Evolutionary conservation across 2,888 invertebrate genomes (phyloP).

Genomic region (Cerastis rubricosa): DNA sequence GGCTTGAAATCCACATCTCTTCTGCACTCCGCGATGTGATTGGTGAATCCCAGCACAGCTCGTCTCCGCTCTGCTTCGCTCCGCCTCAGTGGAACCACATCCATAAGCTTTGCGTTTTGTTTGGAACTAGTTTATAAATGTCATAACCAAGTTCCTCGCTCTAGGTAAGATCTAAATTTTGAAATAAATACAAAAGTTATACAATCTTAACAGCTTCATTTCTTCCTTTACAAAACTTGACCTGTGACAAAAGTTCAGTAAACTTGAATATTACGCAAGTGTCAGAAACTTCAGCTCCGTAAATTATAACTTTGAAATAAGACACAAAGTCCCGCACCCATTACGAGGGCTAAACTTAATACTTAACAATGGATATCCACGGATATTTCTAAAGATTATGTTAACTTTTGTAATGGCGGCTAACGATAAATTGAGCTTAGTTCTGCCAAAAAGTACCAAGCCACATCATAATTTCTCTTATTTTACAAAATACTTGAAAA

Average conservation of each 20-base stretch:
- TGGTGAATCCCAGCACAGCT: too few relatives aligned
- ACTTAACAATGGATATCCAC: conserved; percentile 19
- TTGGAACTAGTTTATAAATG: background rate
- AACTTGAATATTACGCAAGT: conserved; percentile 36
- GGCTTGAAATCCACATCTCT: too few relatives aligned
- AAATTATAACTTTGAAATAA: conserved; percentile 55
- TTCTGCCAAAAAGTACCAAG: background rate
- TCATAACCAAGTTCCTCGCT: background rate
- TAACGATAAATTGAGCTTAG: background rate
- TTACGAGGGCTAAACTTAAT: conserved; percentile 14
- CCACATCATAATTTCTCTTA: background rate
- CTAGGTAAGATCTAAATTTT: background rate
- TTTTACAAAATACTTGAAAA: too few relatives aligned
- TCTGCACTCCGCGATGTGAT: too few relatives aligned
- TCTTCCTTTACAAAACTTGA: conserved; percentile 21
- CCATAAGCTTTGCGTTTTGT: too few relatives aligned
- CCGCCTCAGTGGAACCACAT: too few relatives aligned
- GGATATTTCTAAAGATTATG: conserved; percentile 21
- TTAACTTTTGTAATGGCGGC: conserved; percentile 27
- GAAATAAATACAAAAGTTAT: background rate
- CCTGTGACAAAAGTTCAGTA: conserved; percentile 1
- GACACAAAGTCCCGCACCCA: conserved; percentile 24
- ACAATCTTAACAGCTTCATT: background rate
- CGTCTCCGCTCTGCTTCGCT: too few relatives aligned
- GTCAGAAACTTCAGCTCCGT: conserved; percentile 17